A percentile compares a stretch with the other conserved stretches of the same genome.
These are phyloP conservation scores for Potamilus streckersoni DNA, from an alignment of 1,140 invertebrate genomes.

Conservation along the genomic window DNA sequence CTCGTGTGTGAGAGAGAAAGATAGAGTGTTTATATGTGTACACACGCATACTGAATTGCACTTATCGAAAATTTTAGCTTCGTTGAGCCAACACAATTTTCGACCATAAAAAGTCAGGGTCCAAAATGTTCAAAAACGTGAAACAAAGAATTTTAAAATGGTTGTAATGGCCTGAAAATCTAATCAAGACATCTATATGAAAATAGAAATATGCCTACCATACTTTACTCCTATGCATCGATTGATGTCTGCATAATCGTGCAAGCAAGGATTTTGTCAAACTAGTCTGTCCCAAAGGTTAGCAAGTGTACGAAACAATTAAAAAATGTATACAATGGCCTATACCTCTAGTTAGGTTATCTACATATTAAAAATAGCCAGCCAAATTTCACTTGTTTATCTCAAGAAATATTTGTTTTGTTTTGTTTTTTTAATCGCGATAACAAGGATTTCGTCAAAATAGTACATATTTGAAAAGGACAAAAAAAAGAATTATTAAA, in stretches of 20 bases:
- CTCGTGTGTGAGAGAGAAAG: too few species aligned
- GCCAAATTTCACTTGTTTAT: too few species aligned
- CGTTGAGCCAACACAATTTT: not conserved
- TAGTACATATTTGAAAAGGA: not conserved
- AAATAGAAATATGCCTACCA: too few species aligned
- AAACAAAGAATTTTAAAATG: not conserved
- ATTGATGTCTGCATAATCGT: not conserved
- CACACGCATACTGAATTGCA: not conserved
- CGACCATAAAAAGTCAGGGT: not conserved
- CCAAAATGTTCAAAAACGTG: not conserved
- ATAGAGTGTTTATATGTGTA: not conserved
- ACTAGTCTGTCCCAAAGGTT: not conserved
- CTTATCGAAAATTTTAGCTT: not conserved
- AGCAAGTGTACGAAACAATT: not conserved
- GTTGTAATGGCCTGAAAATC: not conserved
- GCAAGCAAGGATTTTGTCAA: too few species aligned
- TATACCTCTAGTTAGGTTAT: not conserved
- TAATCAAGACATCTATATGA: too few species aligned
- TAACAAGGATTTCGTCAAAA: too few species aligned
- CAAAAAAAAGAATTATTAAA: not conserved
- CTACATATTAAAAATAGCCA: not conserved
- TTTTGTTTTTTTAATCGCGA: too few species aligned
- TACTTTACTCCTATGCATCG: too few species aligned
- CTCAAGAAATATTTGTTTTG: too few species aligned
- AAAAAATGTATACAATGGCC: not conserved